These are phyloP conservation scores for Hypotaenidia philippensis DNA, from an alignment of 2,797 vertebrate species.

Conservation along the genomic window DNA sequence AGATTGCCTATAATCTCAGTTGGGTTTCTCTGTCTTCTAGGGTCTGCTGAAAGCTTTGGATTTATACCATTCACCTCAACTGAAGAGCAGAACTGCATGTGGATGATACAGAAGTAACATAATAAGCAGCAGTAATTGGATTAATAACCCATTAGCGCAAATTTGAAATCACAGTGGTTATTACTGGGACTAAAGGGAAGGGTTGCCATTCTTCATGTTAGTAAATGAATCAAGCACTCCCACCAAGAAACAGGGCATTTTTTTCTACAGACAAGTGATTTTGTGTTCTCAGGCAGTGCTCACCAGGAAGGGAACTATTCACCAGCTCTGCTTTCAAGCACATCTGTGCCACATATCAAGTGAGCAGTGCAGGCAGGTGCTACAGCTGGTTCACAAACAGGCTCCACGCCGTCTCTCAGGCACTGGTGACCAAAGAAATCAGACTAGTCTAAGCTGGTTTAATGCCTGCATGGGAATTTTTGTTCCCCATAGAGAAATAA, in stretches of 20 bases:
- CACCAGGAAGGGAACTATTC: background rate
- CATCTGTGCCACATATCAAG: background rate
- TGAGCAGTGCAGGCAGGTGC: background rate
- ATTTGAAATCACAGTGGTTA: slow-evolving; percentile 39
- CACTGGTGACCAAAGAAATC: background rate
- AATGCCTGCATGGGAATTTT: background rate
- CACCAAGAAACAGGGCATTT: background rate
- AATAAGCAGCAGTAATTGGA: slow-evolving; percentile 51
- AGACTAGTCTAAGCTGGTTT: background rate
- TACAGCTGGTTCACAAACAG: background rate
- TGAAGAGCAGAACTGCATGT: background rate
- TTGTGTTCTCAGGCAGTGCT: background rate
- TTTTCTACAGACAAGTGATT: background rate
- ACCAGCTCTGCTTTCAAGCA: background rate
- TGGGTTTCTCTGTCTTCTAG: slow-evolving; percentile 14
- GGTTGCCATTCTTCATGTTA: background rate
- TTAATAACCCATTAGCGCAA: slow-evolving; percentile 62
- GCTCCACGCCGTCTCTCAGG: accelerated
- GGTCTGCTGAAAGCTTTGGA: slow-evolving; percentile 27
- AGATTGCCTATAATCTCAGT: slow-evolving; percentile 13
- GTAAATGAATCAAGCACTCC: background rate
- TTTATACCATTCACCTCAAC: background rate
- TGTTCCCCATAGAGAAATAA: background rate
- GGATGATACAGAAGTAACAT: background rate
- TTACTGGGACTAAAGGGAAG: slow-evolving; percentile 2